Base-by-base conservation (phyloP, 1,140 invertebrate genomes). In the Bombyx mori region DNA sequence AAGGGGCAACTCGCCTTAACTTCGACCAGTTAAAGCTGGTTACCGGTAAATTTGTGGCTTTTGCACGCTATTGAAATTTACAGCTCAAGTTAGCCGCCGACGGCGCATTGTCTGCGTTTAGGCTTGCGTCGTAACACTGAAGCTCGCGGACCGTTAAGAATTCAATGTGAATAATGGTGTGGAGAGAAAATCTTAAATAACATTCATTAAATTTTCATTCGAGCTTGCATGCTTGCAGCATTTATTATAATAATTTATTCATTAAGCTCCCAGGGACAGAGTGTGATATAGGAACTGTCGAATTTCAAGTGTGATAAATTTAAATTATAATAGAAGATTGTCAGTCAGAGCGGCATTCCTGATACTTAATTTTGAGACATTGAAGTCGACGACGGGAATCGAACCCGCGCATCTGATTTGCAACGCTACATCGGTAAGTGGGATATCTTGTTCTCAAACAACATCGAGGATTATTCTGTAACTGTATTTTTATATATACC, bases 31-130 rank as follows among this genome's bases (percentile, higher is more conserved):
- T 71, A 76, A 77, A 77, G 75, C 74, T 75, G 68, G 72, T 76
- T 74, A 72, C 66, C 54, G 58, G 68, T 74, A 73, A 86, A 83
- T 81, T 83, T 83, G 79, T 78, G 77, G 79, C 78, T 72, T 86
- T 74, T 75, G 78, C 73, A 72, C 76, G 71, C 75, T 79, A 85
- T 83, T 82, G 77, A 82, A 82, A 83, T 86, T 86, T 83, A 83
- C 78, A 73, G 73, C 68, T 67, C 62, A 83, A 83, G 62, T 83
- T 83, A 53, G 65, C 60, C 66, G 69, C 60, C 63, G 51, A 55
- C 49, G 62, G 62, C 56, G 44, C 65, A 68, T 68, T 76, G 65
- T 66, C 65, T 62, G 69, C 54, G 35, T 56, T 49, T 48, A 49
- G 47, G 46, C 53, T 45, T 44, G 53, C 43, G 12, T 54, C 12